Percentiles rank a stretch among this genome's conserved stretches.
phyloP scores from a whole-genome alignment of 2,797 vertebrate species.

The Fratercula arctica region DNA sequence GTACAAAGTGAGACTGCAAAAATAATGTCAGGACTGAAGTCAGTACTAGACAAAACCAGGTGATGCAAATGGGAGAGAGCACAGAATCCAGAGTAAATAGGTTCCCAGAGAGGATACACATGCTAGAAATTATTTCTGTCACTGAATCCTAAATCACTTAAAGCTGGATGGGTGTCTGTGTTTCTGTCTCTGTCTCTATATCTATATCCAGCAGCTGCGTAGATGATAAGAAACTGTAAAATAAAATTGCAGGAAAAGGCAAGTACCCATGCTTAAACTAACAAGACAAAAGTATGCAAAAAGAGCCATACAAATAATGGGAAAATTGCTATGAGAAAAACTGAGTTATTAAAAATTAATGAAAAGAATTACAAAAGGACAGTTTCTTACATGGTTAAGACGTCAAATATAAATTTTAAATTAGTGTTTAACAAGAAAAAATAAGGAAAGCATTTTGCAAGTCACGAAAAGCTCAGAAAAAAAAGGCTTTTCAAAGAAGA shows the following conservation, averaged over 20 bases:
- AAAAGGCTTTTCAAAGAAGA: background rate
- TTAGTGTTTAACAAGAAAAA: background rate
- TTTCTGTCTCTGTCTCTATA: background rate
- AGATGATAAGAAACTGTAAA: background rate
- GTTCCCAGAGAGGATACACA: background rate
- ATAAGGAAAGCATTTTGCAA: background rate
- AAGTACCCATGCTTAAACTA: background rate
- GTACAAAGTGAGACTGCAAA: background rate
- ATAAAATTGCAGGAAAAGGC: background rate
- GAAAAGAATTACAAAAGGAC: background rate
- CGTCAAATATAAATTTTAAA: background rate
- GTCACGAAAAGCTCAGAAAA: background rate
- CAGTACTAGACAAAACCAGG: background rate
- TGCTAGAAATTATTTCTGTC: constrained; percentile 8
- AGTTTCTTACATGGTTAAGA: background rate
- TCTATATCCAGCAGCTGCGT: background rate
- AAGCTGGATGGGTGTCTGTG: background rate
- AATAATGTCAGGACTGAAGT: background rate
- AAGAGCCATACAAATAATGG: background rate
- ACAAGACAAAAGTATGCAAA: background rate
- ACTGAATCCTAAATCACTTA: background rate
- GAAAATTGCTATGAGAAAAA: background rate
- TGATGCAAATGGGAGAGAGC: background rate
- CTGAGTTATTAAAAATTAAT: background rate
- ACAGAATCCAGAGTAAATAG: background rate